Conservation (phyloP, 2,797 vertebrate species). For the Lateolabrax maculatus region DNA sequence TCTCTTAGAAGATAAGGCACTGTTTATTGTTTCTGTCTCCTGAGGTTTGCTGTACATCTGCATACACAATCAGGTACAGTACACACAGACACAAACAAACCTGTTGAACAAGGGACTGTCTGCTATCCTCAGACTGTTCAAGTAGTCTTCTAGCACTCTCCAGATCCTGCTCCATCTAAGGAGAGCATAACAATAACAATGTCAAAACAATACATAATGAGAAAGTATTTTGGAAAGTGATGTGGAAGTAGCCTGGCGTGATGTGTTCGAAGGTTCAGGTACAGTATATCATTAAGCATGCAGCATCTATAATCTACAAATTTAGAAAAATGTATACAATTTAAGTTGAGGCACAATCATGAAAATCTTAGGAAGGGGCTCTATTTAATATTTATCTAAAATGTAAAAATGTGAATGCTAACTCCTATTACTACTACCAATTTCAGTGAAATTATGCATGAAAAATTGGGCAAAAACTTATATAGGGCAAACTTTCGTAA, state of each 20-base stretch:
- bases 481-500: neutral
- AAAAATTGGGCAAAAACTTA: neutral
- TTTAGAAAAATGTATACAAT: neutral
- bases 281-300: neutral
- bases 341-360: neutral
- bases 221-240: neutral
- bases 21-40: conserved; percentile 27
- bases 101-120: conserved; percentile 90
- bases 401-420: conserved; percentile 2
- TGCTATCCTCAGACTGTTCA: conserved; percentile 89
- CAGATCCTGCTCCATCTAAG: conserved; percentile 90
- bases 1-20: conserved; percentile 13
- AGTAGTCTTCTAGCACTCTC: conserved; percentile 85
- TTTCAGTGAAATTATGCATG: neutral
- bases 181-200: conserved; percentile 16
- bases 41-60: conserved; percentile 17
- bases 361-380: neutral
- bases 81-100: conserved; percentile 77
- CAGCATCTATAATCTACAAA: neutral
- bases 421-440: neutral
- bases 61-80: conserved; percentile 21
- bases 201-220: conserved; percentile 10
- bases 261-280: neutral
- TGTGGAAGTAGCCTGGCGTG: neutral
- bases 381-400: conserved; percentile 10